Percentiles rank a stretch among this genome's conserved stretches.
phyloP scores from a whole-genome alignment of 2,113 vertebrate genomes.

The Pteruthius melanotis region DNA sequence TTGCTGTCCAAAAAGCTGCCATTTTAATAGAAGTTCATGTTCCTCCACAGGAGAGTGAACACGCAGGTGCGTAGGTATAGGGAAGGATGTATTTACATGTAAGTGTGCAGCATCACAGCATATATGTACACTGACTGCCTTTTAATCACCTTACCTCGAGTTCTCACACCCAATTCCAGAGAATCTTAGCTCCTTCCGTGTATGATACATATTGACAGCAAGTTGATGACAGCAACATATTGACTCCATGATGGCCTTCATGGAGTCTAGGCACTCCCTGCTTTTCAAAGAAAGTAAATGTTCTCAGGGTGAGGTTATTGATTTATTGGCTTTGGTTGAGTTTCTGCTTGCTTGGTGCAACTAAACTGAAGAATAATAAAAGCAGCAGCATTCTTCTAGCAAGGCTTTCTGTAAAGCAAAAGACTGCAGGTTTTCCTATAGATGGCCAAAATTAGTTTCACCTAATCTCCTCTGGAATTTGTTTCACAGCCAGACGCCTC shows the following conservation, averaged over 20 bases:
- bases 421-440: background rate
- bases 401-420: background rate
- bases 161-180: background rate
- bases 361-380: background rate
- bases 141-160: background rate
- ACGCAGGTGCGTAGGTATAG: too few species aligned
- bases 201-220: background rate
- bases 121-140: background rate
- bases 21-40: background rate
- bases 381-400: background rate
- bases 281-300: background rate
- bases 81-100: background rate
- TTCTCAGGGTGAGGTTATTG: background rate
- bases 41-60: background rate
- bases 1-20: background rate
- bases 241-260: background rate
- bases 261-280: background rate
- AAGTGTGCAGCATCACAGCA: background rate
- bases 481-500: background rate
- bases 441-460: background rate
- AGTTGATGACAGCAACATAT: too few species aligned
- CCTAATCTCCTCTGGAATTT: background rate
- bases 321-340: background rate
- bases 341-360: background rate
- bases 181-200: background rate